Base-by-base conservation (phyloP, 2,888 invertebrate genomes). In the Leucoma salicis region DNA sequence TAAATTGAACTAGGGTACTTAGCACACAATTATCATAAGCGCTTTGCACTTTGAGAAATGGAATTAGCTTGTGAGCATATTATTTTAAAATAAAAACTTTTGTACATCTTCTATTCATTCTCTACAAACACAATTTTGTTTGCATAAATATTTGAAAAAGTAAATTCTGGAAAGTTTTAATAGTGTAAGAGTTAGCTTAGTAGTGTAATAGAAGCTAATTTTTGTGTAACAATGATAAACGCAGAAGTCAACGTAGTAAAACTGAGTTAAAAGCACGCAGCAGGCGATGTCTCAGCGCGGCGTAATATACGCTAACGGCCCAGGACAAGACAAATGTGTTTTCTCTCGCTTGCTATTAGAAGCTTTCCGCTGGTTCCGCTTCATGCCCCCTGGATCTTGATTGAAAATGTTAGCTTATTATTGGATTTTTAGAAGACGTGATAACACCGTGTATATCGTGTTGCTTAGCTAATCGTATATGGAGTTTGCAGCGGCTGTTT, bases 251-350 rank as follows among this genome's bases (percentile, higher is more conserved):
- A 74, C 69, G 67, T 70, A 60, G 66, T 70, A 69, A 62, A 71
- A 70, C 70, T 65, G 72, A 78, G 81, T 77, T 70, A 75, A 72
- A 68, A 74, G 73, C 75, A 74, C 75, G 66, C 82, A 82, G 82
- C 82, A 71, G 79, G 82, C 74, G 79, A 77, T 74, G 82, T 80
- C 81, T 77, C 78, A 64, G 74, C 72, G 66, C 70, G 56, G 60
- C 67, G 82, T 85, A 86, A 87, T 89, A 88, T 88, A 87, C 88
- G 87, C 79, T 88, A 87, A 88, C 87, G 84, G 82, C 74, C 76
- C 73, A 74, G 77, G 85, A 85, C 86, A 88, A 89, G 89, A 88
- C 84, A 87, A 89, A 89, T 89, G 89, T 87, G 85, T 83, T 86
- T 88, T 85, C 86, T 81, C 83, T 82, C 77, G 78, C 74, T 78